Evolutionary conservation across 2,888 invertebrate genomes (phyloP).

Genomic region (Drosophila villosipedis): DNA sequence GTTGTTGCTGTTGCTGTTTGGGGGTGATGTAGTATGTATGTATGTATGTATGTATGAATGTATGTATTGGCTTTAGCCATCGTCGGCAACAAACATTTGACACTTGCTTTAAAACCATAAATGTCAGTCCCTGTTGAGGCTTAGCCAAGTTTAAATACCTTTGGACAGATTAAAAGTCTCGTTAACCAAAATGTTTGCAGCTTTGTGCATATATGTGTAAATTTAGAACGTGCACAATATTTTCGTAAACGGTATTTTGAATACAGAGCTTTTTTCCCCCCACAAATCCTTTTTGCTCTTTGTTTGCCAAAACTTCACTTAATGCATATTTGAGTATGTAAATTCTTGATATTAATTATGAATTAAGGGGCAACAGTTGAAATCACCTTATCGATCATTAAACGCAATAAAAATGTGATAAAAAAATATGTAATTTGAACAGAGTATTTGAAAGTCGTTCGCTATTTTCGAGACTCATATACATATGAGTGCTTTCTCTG

Average conservation of each 20-base stretch:
- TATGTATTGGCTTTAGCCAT: constrained; percentile 35
- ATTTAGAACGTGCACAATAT: constrained; percentile 28
- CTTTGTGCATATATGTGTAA: constrained; percentile 17
- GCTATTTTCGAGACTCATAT: background rate
- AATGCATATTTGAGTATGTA: background rate
- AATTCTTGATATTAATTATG: background rate
- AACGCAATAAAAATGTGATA: background rate
- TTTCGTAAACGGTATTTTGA: constrained; percentile 54
- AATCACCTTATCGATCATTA: background rate
- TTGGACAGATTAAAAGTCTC: constrained; percentile 84
- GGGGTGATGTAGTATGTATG: constrained; percentile 8
- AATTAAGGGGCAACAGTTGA: background rate
- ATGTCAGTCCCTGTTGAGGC: constrained; percentile 83
- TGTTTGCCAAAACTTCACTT: background rate
- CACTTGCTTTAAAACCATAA: constrained; percentile 83
- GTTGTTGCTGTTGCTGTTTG: constrained; percentile 21
- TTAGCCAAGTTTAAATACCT: constrained; percentile 84
- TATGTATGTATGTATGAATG: constrained; percentile 2
- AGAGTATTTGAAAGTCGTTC: constrained; percentile 15
- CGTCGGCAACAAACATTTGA: constrained; percentile 81
- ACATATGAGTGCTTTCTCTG: constrained; percentile 8
- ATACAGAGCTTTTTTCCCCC: constrained; percentile 22
- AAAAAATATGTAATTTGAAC: background rate
- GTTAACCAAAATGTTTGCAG: constrained; percentile 77
- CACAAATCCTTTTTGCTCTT: background rate